Evolutionary conservation across 2,113 vertebrate genomes (phyloP).

Genomic region (Corythornis madagascariensis): DNA sequence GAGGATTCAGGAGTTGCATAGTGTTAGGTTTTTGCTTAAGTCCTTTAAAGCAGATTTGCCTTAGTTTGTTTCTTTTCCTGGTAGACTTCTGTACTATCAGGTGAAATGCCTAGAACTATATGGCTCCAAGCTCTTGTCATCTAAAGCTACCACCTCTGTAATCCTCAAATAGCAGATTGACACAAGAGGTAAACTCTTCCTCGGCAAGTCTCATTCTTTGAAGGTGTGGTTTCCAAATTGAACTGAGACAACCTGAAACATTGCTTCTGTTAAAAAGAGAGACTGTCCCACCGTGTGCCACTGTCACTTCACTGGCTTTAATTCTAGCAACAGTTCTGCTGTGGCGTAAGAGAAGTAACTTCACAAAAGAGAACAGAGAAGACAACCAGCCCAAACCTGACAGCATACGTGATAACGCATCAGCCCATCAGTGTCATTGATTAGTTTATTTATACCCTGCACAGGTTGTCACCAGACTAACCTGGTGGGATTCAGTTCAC

Average conservation of each 20-base stretch:
- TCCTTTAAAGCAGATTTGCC: not conserved
- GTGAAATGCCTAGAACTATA: not conserved
- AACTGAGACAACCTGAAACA: not conserved
- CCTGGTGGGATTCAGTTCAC: not conserved
- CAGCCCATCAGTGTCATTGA: not conserved
- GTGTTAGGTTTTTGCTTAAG: not conserved
- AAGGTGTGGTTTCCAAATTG: not conserved
- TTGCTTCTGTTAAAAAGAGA: not conserved
- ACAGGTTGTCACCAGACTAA: not conserved
- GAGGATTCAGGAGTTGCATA: not conserved
- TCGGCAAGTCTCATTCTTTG: not conserved
- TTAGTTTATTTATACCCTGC: not conserved
- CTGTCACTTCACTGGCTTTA: not conserved
- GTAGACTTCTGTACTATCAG: not conserved
- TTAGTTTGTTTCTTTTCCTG: not conserved
- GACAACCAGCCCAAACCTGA: not conserved
- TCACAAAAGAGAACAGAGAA: not conserved
- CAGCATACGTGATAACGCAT: not conserved
- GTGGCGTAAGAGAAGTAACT: not conserved
- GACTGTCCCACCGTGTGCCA: rapidly evolving
- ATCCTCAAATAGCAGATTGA: not conserved
- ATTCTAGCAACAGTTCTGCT: not conserved
- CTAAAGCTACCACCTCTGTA: not conserved
- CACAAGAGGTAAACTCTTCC: not conserved
- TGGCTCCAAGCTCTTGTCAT: not conserved